Percentiles rank a stretch among this genome's conserved stretches.
These are phyloP conservation scores for Chionodraco myersi DNA, from an alignment of 2,113 vertebrate species.

Conservation along the genomic window DNA sequence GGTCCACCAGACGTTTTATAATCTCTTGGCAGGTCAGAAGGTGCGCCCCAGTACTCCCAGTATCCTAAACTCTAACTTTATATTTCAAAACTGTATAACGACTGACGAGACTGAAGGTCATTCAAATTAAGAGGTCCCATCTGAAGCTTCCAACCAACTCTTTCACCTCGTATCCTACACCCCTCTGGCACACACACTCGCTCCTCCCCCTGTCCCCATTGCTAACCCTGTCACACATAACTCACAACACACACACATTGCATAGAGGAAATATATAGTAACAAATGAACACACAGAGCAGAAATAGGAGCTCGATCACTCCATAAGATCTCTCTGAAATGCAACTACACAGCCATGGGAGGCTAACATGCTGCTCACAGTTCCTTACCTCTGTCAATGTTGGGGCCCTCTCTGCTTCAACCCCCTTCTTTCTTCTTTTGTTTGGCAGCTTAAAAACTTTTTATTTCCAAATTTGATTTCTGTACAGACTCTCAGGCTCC, in stretches of 20 bases:
- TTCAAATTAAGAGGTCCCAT: slow-evolving; percentile 9
- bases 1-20: slow-evolving; percentile 31
- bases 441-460: slow-evolving; percentile 30
- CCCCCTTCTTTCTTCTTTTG: slow-evolving; percentile 30
- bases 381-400: slow-evolving; percentile 66
- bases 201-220: slow-evolving; percentile 73
- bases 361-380: not conserved
- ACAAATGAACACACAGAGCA: slow-evolving; percentile 66
- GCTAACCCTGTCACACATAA: slow-evolving; percentile 73
- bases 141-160: slow-evolving; percentile 50
- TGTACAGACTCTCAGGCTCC: slow-evolving; percentile 14
- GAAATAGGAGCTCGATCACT: slow-evolving; percentile 63
- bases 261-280: slow-evolving; percentile 74
- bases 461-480: not conserved
- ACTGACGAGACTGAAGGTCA: not conserved
- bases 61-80: not conserved
- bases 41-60: not conserved
- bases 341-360: not conserved
- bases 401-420: slow-evolving; percentile 46
- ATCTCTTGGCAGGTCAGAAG: slow-evolving; percentile 32
- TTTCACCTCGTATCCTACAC: slow-evolving; percentile 51
- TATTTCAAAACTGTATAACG: not conserved
- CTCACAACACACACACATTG: slow-evolving; percentile 63
- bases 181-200: slow-evolving; percentile 45
- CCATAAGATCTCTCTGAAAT: slow-evolving; percentile 17